Evolutionary conservation across 2,113 vertebrate genomes (phyloP).

Genomic region (Catharus fuscescens): DNA sequence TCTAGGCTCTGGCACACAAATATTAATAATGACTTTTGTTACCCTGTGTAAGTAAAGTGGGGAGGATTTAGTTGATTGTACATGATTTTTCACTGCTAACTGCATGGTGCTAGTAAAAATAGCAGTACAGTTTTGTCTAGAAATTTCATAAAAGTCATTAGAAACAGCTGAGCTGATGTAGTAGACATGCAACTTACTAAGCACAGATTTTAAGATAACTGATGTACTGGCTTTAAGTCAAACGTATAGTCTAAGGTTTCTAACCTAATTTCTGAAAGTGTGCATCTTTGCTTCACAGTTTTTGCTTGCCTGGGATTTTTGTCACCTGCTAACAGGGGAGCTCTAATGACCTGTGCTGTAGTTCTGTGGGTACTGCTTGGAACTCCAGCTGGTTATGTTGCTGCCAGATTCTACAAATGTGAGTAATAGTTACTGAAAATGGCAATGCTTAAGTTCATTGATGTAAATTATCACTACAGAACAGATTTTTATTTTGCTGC

Average conservation of each 20-base stretch:
- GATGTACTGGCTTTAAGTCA: background rate
- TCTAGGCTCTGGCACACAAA: constrained; percentile 95
- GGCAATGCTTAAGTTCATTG: constrained; percentile 76
- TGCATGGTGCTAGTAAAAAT: background rate
- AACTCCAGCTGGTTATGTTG: constrained; percentile 90
- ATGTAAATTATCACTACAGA: constrained; percentile 79
- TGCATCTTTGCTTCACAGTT: constrained; percentile 58
- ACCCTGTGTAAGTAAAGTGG: constrained; percentile 89
- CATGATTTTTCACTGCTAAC: background rate
- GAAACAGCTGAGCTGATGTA: background rate
- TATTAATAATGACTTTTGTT: constrained; percentile 99
- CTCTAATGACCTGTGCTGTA: constrained; percentile 98
- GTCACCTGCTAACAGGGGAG: constrained; percentile 92
- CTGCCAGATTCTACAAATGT: constrained; percentile 97
- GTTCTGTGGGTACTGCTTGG: constrained; percentile 93
- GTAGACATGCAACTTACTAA: background rate
- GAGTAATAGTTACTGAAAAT: constrained; percentile 70
- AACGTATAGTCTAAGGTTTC: background rate
- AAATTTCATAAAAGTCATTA: background rate
- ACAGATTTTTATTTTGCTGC: background rate
- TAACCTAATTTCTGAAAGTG: background rate
- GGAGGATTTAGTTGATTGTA: background rate
- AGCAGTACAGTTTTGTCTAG: background rate
- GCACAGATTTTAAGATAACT: background rate
- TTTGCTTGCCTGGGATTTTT: constrained; percentile 97